phyloP scores from a whole-genome alignment of 2,113 vertebrate genomes.

The Gambusia affinis region DNA sequence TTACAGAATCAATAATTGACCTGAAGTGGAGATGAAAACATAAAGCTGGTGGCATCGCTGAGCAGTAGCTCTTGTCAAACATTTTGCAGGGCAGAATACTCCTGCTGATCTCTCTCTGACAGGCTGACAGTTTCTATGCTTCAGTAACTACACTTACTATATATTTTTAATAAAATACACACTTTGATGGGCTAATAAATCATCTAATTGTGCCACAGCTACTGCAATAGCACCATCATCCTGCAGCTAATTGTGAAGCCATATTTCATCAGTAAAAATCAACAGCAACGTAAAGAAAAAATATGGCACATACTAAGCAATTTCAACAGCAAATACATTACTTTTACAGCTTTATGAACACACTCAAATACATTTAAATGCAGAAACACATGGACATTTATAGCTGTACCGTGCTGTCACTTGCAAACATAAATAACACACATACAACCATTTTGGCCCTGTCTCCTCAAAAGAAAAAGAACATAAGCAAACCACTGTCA shows the following conservation, averaged over 20 bases:
- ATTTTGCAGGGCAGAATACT: constrained; percentile 29
- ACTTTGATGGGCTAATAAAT: constrained; percentile 7
- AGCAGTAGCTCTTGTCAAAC: constrained; percentile 11
- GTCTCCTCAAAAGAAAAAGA: constrained; percentile 2
- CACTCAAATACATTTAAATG: constrained; percentile 3
- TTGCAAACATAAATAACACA: neutral
- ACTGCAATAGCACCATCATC: constrained; percentile 6
- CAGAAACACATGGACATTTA: neutral
- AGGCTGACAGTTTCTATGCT: constrained; percentile 28
- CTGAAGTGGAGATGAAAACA: neutral
- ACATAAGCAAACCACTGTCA: constrained; percentile 10
- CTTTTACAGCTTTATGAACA: constrained; percentile 5
- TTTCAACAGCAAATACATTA: constrained; percentile 22
- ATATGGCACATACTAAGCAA: constrained; percentile 23
- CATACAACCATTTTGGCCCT: neutral
- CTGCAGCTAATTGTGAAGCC: constrained; percentile 3
- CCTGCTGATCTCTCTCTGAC: constrained; percentile 26
- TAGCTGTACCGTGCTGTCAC: neutral
- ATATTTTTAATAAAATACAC: too few relatives aligned
- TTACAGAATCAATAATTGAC: constrained; percentile 2
- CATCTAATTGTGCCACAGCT: neutral
- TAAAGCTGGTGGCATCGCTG: constrained; percentile 11
- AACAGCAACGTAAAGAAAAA: constrained; percentile 21
- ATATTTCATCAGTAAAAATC: constrained; percentile 13
- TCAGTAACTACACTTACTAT: neutral